Percentiles rank a stretch among this genome's conserved stretches.
phyloP scores from a whole-genome alignment of 2,113 vertebrate genomes.

The Phaethornis superciliosus region DNA sequence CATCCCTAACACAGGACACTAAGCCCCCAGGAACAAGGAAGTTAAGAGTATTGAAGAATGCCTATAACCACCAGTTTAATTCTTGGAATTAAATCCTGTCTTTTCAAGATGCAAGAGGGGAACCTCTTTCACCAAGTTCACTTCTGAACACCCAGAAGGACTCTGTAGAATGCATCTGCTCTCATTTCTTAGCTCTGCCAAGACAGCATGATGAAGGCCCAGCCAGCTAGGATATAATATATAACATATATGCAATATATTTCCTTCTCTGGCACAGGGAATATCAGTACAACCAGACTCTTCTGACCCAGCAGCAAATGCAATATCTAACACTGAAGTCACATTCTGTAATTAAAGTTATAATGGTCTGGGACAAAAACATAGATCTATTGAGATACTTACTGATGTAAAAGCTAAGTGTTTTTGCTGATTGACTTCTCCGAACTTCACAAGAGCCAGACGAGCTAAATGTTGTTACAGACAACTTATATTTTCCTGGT shows the following conservation, averaged over 20 bases:
- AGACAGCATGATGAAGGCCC: rapidly evolving
- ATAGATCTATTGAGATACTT: constrained; percentile 62
- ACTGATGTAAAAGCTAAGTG: constrained; percentile 93
- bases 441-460: constrained; percentile 87
- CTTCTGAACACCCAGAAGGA: not conserved
- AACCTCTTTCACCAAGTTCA: not conserved
- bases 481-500: constrained; percentile 86
- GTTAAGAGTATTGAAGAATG: not conserved
- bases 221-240: not conserved
- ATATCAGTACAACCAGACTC: not conserved
- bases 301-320: not conserved
- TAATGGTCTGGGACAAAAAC: not conserved
- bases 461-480: constrained; percentile 86
- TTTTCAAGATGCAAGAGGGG: not conserved
- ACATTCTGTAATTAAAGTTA: not conserved
- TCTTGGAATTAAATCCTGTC: not conserved
- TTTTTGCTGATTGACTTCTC: constrained; percentile 82
- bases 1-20: not conserved
- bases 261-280: not conserved
- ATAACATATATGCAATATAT: not conserved
- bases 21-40: not conserved
- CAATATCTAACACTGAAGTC: not conserved
- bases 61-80: not conserved
- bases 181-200: not conserved
- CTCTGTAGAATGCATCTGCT: not conserved